Percentiles rank a stretch among this genome's conserved stretches.
These are phyloP conservation scores for Alosa alosa DNA, from an alignment of 2,113 vertebrate genomes.

Conservation along the genomic window DNA sequence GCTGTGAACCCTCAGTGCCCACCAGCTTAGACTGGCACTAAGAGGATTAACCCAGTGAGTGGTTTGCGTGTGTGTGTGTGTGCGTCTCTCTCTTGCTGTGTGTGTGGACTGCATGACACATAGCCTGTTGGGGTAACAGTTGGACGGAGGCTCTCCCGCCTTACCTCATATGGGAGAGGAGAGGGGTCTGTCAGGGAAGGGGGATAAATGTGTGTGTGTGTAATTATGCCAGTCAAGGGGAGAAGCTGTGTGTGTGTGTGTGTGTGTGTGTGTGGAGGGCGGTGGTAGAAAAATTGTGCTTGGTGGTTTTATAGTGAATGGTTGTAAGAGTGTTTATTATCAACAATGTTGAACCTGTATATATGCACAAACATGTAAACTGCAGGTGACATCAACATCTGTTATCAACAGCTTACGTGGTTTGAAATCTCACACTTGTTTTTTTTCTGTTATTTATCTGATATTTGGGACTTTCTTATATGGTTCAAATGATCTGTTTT, in stretches of 20 bases:
- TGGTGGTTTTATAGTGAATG: background rate
- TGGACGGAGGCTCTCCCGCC: constrained; percentile 18
- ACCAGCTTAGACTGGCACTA: constrained; percentile 55
- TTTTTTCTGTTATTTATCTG: background rate
- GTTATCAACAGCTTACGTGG: background rate
- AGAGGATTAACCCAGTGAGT: constrained; percentile 57
- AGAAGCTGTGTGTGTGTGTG: background rate
- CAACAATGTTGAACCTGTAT: background rate
- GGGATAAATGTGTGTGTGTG: constrained; percentile 2
- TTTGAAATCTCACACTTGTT: background rate
- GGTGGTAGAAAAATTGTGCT: background rate
- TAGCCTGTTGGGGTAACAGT: constrained; percentile 9
- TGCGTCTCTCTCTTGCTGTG: background rate
- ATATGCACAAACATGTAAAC: background rate
- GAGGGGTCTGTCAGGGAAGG: background rate
- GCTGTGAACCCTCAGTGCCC: constrained; percentile 50
- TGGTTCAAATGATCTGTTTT: background rate
- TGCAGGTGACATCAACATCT: background rate
- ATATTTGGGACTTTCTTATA: background rate
- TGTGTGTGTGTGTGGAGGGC: background rate
- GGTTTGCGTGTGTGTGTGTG: background rate
- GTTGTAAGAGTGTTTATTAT: background rate
- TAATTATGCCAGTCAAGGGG: background rate
- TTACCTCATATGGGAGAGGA: background rate
- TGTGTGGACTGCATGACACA: background rate